Evolutionary conservation across 2,113 vertebrate genomes (phyloP).

Genomic region (Rhinichthys klamathensis): DNA sequence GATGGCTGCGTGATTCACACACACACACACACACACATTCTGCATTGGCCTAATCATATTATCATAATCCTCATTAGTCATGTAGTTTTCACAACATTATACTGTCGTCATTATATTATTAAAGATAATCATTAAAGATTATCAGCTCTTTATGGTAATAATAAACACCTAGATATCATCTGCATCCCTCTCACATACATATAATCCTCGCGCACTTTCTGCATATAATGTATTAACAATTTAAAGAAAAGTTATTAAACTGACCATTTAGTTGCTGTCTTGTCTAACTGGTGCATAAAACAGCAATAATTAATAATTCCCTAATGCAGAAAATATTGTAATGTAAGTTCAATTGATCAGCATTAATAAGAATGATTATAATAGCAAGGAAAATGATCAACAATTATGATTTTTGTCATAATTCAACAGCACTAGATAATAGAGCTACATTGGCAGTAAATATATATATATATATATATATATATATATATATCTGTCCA

Average conservation of each 20-base stretch:
- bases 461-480: no score
- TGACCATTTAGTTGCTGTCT: no score
- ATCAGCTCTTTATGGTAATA: background rate
- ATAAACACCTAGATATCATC: background rate
- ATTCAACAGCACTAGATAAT: background rate
- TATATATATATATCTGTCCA: background rate
- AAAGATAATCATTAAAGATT: no score
- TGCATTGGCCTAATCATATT: slow-evolving; percentile 13
- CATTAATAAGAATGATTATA: background rate
- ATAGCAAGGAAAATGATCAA: background rate
- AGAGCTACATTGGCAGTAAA: background rate
- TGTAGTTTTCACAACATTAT: slow-evolving; percentile 1
- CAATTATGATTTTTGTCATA: background rate
- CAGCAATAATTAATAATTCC: background rate
- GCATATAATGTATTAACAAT: background rate
- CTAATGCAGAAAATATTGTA: background rate
- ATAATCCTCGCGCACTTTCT: background rate
- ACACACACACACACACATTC: slow-evolving; percentile 15
- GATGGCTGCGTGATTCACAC: slow-evolving; percentile 48
- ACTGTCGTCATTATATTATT: background rate
- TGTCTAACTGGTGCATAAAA: no score
- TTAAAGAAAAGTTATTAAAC: background rate
- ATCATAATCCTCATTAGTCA: slow-evolving; percentile 38
- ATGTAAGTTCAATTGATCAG: background rate
- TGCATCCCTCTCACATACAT: background rate